A percentile compares a stretch with the other conserved stretches of the same genome.
Evolutionary conservation across 2,113 vertebrate species (phyloP).

Genomic region (Acanthisitta chloris): DNA sequence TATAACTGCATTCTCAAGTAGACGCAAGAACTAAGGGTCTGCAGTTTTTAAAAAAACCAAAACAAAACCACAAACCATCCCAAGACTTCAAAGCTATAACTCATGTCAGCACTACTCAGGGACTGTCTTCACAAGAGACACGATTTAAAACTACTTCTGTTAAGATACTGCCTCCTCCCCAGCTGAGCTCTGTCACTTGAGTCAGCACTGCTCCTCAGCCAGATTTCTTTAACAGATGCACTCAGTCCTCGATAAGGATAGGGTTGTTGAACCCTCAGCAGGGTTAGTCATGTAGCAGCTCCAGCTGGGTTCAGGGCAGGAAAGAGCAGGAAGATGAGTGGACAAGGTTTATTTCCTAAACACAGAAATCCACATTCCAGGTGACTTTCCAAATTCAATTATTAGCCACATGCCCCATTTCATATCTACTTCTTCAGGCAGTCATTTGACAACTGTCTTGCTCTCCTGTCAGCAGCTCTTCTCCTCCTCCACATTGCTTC

Average conservation of each 20-base stretch:
- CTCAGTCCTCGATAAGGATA: neutral
- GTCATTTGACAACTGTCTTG: neutral
- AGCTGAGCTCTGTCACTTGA: neutral
- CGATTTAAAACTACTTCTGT: neutral
- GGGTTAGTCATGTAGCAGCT: rapidly evolving
- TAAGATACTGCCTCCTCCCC: neutral
- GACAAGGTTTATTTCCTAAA: neutral
- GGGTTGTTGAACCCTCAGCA: neutral
- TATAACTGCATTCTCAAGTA: neutral
- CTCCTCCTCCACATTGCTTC: neutral
- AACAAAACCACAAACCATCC: neutral
- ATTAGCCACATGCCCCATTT: neutral
- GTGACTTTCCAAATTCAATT: neutral
- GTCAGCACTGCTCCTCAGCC: neutral
- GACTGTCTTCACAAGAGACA: neutral
- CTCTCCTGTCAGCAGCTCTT: neutral
- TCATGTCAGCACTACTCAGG: neutral
- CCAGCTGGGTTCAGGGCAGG: neutral
- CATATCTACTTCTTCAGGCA: neutral
- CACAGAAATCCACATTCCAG: neutral
- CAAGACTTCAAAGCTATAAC: neutral
- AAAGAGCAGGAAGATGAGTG: neutral
- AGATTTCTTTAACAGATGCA: neutral
- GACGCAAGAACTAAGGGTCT: neutral
- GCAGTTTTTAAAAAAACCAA: neutral